These are phyloP conservation scores for Sebastes steindachneri DNA, from an alignment of 2,797 vertebrate species.

Conservation along the genomic window DNA sequence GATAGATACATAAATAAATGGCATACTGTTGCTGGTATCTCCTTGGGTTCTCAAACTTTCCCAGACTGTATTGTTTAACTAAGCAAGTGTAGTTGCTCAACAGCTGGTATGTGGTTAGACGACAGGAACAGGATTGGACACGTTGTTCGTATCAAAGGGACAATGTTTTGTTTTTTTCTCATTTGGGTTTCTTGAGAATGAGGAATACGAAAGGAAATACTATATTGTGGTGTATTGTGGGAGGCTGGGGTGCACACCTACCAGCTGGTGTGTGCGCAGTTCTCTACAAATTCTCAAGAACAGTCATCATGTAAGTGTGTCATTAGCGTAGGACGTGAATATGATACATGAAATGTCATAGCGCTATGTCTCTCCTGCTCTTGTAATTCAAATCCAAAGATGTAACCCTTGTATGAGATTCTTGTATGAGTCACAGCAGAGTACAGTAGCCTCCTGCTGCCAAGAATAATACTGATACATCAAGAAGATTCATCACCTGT, in stretches of 20 bases:
- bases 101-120: slow-evolving; percentile 43
- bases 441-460: neutral
- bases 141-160: neutral
- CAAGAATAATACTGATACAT: neutral
- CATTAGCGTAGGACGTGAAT: neutral
- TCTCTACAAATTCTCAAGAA: neutral
- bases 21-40: neutral
- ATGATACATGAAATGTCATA: neutral
- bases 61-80: neutral
- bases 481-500: neutral
- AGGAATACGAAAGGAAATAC: neutral
- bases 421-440: neutral
- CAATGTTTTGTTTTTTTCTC: neutral
- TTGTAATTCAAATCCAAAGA: neutral
- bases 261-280: neutral
- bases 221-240: neutral
- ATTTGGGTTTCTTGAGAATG: neutral
- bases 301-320: neutral
- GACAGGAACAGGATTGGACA: slow-evolving; percentile 38
- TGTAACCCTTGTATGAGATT: neutral
- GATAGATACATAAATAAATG: neutral
- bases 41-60: neutral
- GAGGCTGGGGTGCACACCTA: neutral
- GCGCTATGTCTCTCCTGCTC: neutral
- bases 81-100: slow-evolving; percentile 6